Percentiles rank a stretch among this genome's conserved stretches.
Evolutionary conservation across 2,113 vertebrate genomes (phyloP).

Genomic region (Lepus europaeus): DNA sequence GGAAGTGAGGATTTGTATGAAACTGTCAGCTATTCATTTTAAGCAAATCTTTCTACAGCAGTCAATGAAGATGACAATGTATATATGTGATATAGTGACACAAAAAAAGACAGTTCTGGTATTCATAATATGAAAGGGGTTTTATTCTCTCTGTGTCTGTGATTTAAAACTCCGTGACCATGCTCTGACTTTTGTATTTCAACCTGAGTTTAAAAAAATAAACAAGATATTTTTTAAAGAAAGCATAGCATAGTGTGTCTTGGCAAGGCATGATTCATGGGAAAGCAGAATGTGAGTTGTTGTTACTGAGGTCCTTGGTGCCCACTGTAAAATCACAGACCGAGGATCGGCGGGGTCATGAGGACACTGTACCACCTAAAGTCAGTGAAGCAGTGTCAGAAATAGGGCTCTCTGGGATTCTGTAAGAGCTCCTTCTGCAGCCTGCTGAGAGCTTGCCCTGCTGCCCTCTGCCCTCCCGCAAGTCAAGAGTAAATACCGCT

Average conservation of each 20-base stretch:
- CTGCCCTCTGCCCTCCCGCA: background rate
- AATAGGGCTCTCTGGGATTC: conserved; percentile 18
- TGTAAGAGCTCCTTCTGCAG: conserved; percentile 4
- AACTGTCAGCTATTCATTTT: conserved; percentile 73
- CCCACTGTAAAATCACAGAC: conserved; percentile 72
- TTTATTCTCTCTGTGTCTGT: conserved; percentile 82
- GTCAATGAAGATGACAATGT: conserved; percentile 72
- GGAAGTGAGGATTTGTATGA: conserved; percentile 68
- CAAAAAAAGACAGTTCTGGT: conserved; percentile 72
- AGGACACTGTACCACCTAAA: background rate
- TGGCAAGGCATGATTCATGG: conserved; percentile 71
- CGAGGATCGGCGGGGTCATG: conserved; percentile 31
- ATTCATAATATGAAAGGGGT: conserved; percentile 74
- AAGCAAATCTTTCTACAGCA: conserved; percentile 64
- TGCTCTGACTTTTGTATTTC: conserved; percentile 83
- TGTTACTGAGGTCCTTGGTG: conserved; percentile 61
- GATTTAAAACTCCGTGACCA: conserved; percentile 74
- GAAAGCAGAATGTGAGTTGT: conserved; percentile 30
- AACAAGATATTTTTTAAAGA: conserved; percentile 82
- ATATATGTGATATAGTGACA: conserved; percentile 79
- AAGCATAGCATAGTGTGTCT: conserved; percentile 76
- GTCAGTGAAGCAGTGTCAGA: background rate
- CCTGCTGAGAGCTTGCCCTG: background rate
- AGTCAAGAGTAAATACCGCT: background rate
- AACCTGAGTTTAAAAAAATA: conserved; percentile 72